A percentile compares a stretch with the other conserved stretches of the same genome.
Conservation (phyloP, 2,888 invertebrate species). For the Matsumyia berberina region DNA sequence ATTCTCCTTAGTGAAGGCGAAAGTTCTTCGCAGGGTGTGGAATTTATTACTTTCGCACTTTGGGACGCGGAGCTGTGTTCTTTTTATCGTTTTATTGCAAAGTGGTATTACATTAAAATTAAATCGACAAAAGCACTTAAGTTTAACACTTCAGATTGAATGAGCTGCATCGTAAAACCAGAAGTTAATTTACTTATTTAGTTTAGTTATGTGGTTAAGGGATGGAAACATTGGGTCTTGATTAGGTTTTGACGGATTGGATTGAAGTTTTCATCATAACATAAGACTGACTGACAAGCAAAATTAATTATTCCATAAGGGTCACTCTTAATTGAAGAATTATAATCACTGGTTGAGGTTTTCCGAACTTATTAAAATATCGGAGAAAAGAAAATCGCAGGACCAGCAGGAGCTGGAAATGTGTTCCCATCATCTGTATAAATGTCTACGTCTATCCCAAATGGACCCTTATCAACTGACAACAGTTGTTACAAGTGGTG, state of each 20-base stretch:
- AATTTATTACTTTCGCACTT: slow-evolving; percentile 44
- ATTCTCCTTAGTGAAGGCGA: slow-evolving; percentile 13
- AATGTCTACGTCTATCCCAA: background rate
- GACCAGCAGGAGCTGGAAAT: too few species aligned
- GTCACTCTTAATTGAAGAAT: too few species aligned
- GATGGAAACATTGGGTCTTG: background rate
- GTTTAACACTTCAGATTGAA: slow-evolving; percentile 26
- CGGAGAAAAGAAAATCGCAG: background rate
- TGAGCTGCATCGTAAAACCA: slow-evolving; percentile 40
- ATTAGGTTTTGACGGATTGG: background rate
- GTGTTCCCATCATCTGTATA: too few species aligned
- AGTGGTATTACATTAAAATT: slow-evolving; percentile 48
- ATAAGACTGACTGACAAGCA: background rate
- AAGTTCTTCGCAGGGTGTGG: slow-evolving; percentile 3
- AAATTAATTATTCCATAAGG: slow-evolving; percentile 1
- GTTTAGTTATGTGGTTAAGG: background rate
- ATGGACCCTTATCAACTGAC: slow-evolving; percentile 21
- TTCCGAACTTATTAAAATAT: background rate
- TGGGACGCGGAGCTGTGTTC: slow-evolving; percentile 19
- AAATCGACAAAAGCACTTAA: slow-evolving; percentile 53
- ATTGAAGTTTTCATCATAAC: background rate
- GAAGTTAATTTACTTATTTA: slow-evolving; percentile 31
- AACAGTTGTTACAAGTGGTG: slow-evolving; percentile 16
- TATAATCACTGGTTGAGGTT: background rate
- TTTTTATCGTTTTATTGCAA: slow-evolving; percentile 22